Conservation (phyloP, 92 coral and sea anemone species). For the Zoanthus gigantus region DNA sequence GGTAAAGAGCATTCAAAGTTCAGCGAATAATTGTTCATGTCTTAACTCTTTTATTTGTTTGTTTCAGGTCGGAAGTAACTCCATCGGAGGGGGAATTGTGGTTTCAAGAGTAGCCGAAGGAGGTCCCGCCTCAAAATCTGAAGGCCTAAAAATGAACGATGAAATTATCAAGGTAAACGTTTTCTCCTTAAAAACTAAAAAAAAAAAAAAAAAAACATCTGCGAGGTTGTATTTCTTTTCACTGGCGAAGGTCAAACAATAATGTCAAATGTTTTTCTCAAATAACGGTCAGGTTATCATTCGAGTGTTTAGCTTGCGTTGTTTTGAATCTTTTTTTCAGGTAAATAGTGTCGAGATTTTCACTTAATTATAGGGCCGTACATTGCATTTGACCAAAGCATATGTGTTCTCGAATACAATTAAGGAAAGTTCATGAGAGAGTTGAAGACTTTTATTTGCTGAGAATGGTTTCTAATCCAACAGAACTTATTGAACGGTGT, state of each 20-base stretch:
- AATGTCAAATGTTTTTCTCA: slow-evolving; percentile 16
- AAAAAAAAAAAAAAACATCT: slow-evolving; percentile 22
- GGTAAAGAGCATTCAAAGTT: slow-evolving; percentile 11
- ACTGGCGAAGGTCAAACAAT: slow-evolving; percentile 31
- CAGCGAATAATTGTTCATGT: slow-evolving; percentile 15
- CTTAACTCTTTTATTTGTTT: slow-evolving; percentile 18
- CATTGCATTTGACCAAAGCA: not conserved
- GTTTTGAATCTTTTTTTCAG: slow-evolving; percentile 18
- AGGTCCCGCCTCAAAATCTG: slow-evolving; percentile 95
- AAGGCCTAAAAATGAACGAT: slow-evolving; percentile 86
- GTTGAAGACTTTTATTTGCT: slow-evolving; percentile 61
- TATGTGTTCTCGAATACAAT: not conserved
- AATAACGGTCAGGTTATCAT: slow-evolving; percentile 27
- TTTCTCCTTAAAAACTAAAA: slow-evolving; percentile 13
- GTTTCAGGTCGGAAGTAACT: slow-evolving; percentile 87
- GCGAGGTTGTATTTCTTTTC: slow-evolving; percentile 12
- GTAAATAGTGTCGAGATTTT: slow-evolving; percentile 14
- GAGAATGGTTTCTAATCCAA: slow-evolving; percentile 75
- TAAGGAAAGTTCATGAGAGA: not conserved
- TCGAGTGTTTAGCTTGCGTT: slow-evolving; percentile 9
- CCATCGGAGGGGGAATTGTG: slow-evolving; percentile 89
- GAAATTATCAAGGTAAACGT: slow-evolving; percentile 84
- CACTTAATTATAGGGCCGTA: not conserved
- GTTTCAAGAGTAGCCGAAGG: slow-evolving; percentile 97
- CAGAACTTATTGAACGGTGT: slow-evolving; percentile 73